Conservation (phyloP, 2,888 invertebrate species). For the Bimastos eiseni region DNA sequence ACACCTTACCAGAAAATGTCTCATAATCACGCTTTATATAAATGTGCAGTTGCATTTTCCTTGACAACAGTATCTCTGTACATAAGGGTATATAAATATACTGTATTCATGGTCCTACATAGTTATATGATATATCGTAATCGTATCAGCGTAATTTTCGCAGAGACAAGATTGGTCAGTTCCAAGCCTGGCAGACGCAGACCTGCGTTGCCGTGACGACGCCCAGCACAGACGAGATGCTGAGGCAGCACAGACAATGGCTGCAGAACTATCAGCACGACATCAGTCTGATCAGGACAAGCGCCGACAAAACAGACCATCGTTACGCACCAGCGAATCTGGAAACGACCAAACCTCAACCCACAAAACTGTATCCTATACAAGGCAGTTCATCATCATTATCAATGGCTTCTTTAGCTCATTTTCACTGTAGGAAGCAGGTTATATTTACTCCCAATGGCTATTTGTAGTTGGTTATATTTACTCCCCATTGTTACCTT, state of each 20-base stretch:
- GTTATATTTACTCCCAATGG: not conserved
- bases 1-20: too few species aligned
- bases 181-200: conserved; percentile 22
- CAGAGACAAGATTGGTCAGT: conserved; percentile 9
- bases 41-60: not conserved
- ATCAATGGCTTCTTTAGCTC: not conserved
- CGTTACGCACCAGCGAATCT: not conserved
- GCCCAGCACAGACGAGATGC: conserved; percentile 34
- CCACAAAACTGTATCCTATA: not conserved
- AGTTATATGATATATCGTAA: too few species aligned
- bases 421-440: too few species aligned
- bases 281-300: conserved; percentile 29
- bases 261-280: conserved; percentile 40
- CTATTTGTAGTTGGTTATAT: not conserved
- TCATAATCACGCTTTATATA: not conserved
- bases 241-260: conserved; percentile 39
- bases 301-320: not conserved
- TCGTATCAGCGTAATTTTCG: not conserved
- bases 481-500: not conserved
- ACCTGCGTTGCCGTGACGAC: conserved; percentile 14
- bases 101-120: too few species aligned
- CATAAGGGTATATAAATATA: too few species aligned
- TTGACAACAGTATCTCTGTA: not conserved
- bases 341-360: not conserved
- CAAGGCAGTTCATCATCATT: not conserved